Percentiles rank a stretch among this genome's conserved stretches.
Evolutionary conservation across 1,140 invertebrate species (phyloP).

Genomic region (Popillia japonica): DNA sequence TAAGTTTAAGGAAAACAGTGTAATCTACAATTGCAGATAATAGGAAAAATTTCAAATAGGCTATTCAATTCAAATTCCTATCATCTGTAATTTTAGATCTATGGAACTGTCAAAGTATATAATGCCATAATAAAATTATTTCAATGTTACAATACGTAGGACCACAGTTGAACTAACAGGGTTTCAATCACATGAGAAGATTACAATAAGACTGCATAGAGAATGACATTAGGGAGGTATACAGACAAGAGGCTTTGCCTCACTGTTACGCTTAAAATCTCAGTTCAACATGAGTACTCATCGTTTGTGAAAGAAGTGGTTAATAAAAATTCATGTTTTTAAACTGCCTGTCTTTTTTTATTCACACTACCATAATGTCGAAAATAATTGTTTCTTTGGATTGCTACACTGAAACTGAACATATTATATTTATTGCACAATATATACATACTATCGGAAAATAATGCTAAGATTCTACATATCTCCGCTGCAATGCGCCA

Average conservation of each 20-base stretch:
- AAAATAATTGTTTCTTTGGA: too few relatives aligned
- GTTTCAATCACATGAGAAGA: slow-evolving; percentile 53
- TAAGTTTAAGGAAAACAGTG: slow-evolving; percentile 18
- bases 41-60: neutral
- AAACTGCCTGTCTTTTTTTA: slow-evolving; percentile 37
- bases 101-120: slow-evolving; percentile 15
- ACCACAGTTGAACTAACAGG: slow-evolving; percentile 56
- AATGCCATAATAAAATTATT: slow-evolving; percentile 27
- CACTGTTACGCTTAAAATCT: slow-evolving; percentile 57
- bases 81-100: slow-evolving; percentile 5
- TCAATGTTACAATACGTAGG: slow-evolving; percentile 44
- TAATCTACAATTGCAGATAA: slow-evolving; percentile 8
- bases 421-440: too few relatives aligned
- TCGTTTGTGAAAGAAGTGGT: slow-evolving; percentile 54
- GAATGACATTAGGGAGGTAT: slow-evolving; percentile 56
- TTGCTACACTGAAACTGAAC: too few relatives aligned
- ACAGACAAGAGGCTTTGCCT: slow-evolving; percentile 51
- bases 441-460: too few relatives aligned
- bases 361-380: neutral
- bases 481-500: too few relatives aligned
- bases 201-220: slow-evolving; percentile 57
- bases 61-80: neutral
- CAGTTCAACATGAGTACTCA: slow-evolving; percentile 57
- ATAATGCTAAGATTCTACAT: too few relatives aligned
- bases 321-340: slow-evolving; percentile 56